Evolutionary conservation across 2,888 invertebrate genomes (phyloP).

Genomic region (Epinotia bilunana): DNA sequence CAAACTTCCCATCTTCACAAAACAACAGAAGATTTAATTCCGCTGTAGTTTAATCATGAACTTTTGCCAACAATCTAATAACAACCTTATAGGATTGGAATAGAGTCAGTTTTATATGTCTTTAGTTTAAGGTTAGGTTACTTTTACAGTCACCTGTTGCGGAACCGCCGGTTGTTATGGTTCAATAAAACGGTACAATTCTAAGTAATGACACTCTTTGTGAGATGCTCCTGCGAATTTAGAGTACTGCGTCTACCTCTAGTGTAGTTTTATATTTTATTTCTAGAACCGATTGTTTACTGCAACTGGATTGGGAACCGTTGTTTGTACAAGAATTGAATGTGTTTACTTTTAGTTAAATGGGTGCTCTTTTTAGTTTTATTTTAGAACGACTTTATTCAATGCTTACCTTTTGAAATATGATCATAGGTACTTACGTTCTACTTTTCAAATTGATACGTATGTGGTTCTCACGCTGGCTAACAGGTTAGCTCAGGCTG

Average conservation of each 20-base stretch:
- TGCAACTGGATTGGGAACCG: conserved; percentile 20
- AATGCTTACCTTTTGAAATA: not conserved
- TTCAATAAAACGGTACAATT: conserved; percentile 70
- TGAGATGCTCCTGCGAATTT: conserved; percentile 62
- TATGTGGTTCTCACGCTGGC: too few relatives aligned
- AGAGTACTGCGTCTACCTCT: conserved; percentile 49
- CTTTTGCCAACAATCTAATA: conserved; percentile 31
- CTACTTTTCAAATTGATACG: too few relatives aligned
- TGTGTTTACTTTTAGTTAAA: not conserved
- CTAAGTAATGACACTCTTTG: conserved; percentile 62
- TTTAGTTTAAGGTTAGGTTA: conserved; percentile 50
- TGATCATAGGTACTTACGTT: too few relatives aligned
- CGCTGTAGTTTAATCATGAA: conserved; percentile 58
- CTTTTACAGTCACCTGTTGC: conserved; percentile 72
- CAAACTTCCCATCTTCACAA: conserved; percentile 56
- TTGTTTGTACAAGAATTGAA: not conserved
- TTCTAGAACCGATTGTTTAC: conserved; percentile 32
- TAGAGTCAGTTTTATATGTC: conserved; percentile 32
- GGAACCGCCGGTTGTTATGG: conserved; percentile 64
- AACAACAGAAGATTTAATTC: conserved; percentile 70
- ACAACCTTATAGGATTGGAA: conserved; percentile 45
- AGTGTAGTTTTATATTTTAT: conserved; percentile 40
- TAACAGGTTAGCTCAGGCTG: too few relatives aligned
- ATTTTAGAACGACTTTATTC: not conserved
- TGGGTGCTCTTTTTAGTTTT: not conserved